Evolutionary conservation across 2,888 invertebrate genomes (phyloP).

Genomic region (Phragmatobia fuliginosa): DNA sequence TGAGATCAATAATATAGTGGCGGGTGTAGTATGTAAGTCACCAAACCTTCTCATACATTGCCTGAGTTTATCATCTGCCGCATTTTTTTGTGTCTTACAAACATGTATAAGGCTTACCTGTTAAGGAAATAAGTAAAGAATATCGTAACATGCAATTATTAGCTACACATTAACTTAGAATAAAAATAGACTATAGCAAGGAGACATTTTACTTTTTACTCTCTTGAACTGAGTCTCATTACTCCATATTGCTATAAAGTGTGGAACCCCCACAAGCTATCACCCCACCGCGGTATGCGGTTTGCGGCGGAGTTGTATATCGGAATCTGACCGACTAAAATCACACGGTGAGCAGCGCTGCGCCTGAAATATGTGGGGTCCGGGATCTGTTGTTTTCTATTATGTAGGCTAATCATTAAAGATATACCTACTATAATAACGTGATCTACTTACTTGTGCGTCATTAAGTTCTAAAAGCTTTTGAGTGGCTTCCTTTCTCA

Average conservation of each 20-base stretch:
- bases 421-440: conserved; percentile 2
- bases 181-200: not conserved
- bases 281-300: no score
- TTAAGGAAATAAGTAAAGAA: conserved; percentile 34
- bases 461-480: conserved; percentile 94
- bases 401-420: not conserved
- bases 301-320: no score
- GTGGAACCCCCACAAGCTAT: no score
- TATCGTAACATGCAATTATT: not conserved
- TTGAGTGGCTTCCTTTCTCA: conserved; percentile 91
- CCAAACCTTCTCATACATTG: conserved; percentile 94
- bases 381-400: no score
- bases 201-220: no score
- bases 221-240: not conserved
- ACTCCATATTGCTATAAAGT: no score
- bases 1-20: conserved; percentile 91
- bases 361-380: no score
- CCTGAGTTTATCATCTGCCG: conserved; percentile 95
- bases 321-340: no score
- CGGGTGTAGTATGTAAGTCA: conserved; percentile 89
- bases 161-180: no score
- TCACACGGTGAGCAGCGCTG: no score
- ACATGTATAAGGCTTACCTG: conserved; percentile 95
- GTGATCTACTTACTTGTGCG: conserved; percentile 88
- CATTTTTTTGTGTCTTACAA: conserved; percentile 94